Evolutionary conservation across 2,113 vertebrate genomes (phyloP).

Genomic region (Tenrec ecaudatus): DNA sequence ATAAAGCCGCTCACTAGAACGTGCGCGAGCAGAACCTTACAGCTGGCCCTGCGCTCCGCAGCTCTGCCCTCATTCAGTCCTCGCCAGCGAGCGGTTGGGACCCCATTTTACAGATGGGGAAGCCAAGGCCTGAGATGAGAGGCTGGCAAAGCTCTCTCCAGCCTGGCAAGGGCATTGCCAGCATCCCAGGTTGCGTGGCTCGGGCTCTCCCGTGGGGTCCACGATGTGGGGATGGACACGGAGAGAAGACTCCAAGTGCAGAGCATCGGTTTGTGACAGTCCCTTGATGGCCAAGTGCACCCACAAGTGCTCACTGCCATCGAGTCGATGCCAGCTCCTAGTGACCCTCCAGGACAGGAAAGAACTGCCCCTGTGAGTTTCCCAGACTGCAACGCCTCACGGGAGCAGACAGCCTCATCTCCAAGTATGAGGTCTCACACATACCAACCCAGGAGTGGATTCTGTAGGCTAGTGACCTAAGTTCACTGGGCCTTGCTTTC

Average conservation of each 20-base stretch:
- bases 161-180: neutral
- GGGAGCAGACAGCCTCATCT: too few relatives aligned
- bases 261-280: too few relatives aligned
- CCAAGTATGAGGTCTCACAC: too few relatives aligned
- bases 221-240: neutral
- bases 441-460: neutral
- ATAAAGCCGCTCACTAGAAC: slow-evolving; percentile 9
- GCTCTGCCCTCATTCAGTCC: neutral
- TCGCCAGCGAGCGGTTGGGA: neutral
- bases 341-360: too few relatives aligned
- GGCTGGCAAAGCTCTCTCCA: neutral
- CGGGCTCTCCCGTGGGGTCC: neutral
- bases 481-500: neutral
- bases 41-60: neutral
- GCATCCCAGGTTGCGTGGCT: neutral
- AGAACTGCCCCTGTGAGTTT: too few relatives aligned
- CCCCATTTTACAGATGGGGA: slow-evolving; percentile 4
- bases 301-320: too few relatives aligned
- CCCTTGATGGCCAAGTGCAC: too few relatives aligned
- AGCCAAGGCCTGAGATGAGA: neutral
- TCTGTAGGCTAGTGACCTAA: neutral
- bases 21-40: slow-evolving; percentile 19
- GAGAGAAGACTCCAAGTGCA: too few relatives aligned
- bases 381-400: too few relatives aligned
- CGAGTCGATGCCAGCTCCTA: too few relatives aligned